A percentile compares a stretch with the other conserved stretches of the same genome.
phyloP scores from a whole-genome alignment of 2,888 invertebrate species.

The Lampropteryx suffumata region DNA sequence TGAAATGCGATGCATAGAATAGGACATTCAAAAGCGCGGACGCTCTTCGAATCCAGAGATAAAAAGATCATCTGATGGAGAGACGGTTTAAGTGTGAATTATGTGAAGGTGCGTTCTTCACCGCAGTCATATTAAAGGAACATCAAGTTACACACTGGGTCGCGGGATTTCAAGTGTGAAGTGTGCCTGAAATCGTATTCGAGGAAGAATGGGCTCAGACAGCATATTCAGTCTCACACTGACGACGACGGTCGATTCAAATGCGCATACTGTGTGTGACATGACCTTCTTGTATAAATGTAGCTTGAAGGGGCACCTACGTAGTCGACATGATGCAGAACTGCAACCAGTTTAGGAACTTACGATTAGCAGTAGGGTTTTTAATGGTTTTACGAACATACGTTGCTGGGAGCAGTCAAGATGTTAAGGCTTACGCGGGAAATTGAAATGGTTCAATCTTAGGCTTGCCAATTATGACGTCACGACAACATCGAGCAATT shows the following conservation, averaged over 20 bases:
- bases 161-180: conserved; percentile 53
- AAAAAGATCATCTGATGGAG: conserved; percentile 65
- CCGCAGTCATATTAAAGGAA: conserved; percentile 42
- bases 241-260: conserved; percentile 58
- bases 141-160: conserved; percentile 60
- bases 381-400: no score
- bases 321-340: conserved; percentile 52
- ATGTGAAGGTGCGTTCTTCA: conserved; percentile 66
- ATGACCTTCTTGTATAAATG: conserved; percentile 72
- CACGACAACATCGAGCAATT: no score
- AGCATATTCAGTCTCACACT: conserved; percentile 13
- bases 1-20: conserved; percentile 60
- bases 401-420: no score
- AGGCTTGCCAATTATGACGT: no score
- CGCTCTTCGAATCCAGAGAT: conserved; percentile 49
- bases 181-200: conserved; percentile 56
- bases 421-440: no score
- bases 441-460: no score
- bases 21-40: conserved; percentile 51
- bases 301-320: conserved; percentile 67
- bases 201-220: conserved; percentile 6
- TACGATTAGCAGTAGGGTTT: no score
- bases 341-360: no score
- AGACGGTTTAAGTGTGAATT: conserved; percentile 63
- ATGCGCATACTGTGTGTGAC: conserved; percentile 64